phyloP scores from a whole-genome alignment of 2,113 vertebrate genomes.

The Chloebia gouldiae region DNA sequence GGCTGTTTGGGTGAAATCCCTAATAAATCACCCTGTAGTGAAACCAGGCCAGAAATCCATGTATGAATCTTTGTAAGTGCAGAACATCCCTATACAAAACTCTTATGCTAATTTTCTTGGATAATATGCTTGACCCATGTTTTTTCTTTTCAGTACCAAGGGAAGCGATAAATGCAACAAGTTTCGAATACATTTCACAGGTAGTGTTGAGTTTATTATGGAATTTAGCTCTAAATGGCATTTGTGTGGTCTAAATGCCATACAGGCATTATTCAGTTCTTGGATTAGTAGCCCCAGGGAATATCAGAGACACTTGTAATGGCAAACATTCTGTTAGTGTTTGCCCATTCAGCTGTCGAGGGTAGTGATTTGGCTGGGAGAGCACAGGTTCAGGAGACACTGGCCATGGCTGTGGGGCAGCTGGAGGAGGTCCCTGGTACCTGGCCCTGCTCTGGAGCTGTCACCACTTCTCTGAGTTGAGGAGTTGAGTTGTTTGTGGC shows the following conservation, averaged over 20 bases:
- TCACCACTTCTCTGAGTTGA: background rate
- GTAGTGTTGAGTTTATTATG: background rate
- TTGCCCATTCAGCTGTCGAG: background rate
- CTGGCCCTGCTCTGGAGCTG: background rate
- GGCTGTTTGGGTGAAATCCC: background rate
- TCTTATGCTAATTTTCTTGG: background rate
- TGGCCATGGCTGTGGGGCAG: background rate
- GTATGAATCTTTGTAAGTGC: background rate
- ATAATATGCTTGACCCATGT: background rate
- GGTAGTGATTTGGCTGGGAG: background rate
- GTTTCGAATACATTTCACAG: background rate
- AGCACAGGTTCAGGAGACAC: background rate
- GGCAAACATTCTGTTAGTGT: background rate
- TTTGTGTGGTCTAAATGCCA: background rate
- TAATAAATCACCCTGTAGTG: background rate
- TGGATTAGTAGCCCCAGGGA: background rate
- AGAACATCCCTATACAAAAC: background rate
- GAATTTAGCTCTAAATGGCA: background rate
- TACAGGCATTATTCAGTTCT: background rate
- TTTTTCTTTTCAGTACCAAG: background rate
- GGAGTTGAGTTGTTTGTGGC: background rate
- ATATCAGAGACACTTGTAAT: background rate
- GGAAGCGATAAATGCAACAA: background rate
- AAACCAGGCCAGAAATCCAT: background rate
- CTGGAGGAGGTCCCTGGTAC: background rate